A percentile compares a stretch with the other conserved stretches of the same genome.
These are phyloP conservation scores for Petrolisthes manimaculis DNA, from an alignment of 2,888 invertebrate species.

Conservation along the genomic window DNA sequence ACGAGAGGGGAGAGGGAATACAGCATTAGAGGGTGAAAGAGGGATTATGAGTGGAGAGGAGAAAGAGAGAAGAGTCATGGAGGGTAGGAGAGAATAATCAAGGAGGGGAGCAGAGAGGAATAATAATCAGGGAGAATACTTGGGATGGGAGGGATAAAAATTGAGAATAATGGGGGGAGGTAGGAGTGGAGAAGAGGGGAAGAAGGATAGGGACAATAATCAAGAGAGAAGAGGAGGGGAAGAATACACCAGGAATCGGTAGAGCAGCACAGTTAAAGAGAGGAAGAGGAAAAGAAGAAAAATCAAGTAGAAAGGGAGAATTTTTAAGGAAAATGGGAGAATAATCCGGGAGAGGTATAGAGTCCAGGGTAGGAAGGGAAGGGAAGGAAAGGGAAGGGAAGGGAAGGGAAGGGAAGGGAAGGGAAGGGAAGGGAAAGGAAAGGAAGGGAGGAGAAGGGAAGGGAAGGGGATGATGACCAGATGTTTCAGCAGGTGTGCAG, in stretches of 20 bases:
- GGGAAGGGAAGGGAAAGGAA: neutral
- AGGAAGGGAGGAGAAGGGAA: neutral
- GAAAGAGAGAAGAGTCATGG: too few species aligned
- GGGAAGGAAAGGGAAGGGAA: neutral
- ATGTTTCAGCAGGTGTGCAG: too few species aligned
- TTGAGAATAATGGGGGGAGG: neutral
- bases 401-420: neutral
- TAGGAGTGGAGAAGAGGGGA: conserved; percentile 4
- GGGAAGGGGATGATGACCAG: neutral
- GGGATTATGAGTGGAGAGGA: too few species aligned
- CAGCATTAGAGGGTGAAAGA: too few species aligned
- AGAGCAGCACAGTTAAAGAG: neutral
- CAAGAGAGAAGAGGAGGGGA: neutral
- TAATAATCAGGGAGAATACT: too few species aligned
- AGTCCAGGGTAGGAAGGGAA: neutral
- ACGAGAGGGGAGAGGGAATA: neutral
- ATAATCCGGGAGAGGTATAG: neutral
- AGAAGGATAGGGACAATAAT: conserved; percentile 6
- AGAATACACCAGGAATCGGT: neutral
- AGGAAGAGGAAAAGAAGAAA: neutral
- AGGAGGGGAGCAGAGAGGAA: too few species aligned
- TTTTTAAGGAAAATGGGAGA: neutral
- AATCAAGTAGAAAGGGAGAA: neutral
- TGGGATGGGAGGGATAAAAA: too few species aligned
- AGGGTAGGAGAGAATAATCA: too few species aligned